Evolutionary conservation across 1,140 invertebrate species (phyloP), one percentile per base, ranked within the genome.

Genomic region (Delia radicum): DNA sequence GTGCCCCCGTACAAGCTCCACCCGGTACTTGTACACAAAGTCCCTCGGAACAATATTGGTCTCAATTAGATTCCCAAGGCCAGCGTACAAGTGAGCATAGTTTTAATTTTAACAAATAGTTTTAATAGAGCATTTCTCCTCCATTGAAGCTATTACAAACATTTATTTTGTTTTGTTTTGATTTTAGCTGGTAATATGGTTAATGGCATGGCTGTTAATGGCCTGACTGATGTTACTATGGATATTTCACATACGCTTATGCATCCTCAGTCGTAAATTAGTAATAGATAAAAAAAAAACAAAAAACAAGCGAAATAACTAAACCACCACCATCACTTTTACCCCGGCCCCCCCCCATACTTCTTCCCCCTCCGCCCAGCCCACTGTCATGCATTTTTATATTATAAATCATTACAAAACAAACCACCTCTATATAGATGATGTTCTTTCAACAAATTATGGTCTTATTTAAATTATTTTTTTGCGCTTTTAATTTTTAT

Each of bases 41-140:
- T 10, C 96, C 97, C 0, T 97, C 95, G 82, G 96, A 98, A 87
- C 90, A 91, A 46, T 96, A 96, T 82, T 97, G 95, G 95, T 91
- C 91, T 74, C 94, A 94, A 74, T 86, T 96, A 61, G 95, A 96
- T 85, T 90, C 92, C 5, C 93, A 85, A 78, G 83, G 81, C 33
- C 80, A 77, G 21, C 79, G 85, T 24, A 86, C 83, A 76, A 83
- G 85, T 86, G 75, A 62, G 37, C 24, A 69, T 61, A 48, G 42
- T 33, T 46, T 37, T 61, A 29, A 55, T 33, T 46, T 74, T 24
- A 63, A 26, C 27, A 63, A 46, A 55, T 62, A 72, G 46, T 71
- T 65, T 73, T 55, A 46, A 63, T n/a, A n/a, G n/a, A n/a, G n/a
- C n/a, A n/a, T n/a, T n/a, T n/a, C n/a, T 31, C 29, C 1, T 74